Base-by-base conservation (phyloP, 2,888 invertebrate genomes). In the Drosophila gaucha region DNA sequence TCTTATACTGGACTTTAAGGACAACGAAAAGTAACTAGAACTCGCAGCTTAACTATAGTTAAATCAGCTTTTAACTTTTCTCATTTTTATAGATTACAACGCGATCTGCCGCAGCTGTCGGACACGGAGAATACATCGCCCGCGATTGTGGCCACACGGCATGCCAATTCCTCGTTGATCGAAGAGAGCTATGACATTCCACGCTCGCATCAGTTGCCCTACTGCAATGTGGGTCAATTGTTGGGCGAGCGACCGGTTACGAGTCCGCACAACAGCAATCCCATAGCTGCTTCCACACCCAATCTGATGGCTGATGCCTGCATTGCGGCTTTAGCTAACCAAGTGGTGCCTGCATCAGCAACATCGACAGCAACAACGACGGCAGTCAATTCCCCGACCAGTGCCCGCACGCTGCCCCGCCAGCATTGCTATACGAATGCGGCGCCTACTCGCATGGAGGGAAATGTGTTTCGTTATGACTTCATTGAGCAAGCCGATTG, bases 151-250 rank as follows among this genome's bases (percentile, higher is more conserved):
- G 91, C 92, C 5, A 78, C 86, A 12, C 90, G 89, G 33, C 90
- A 92, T 74, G 89, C 89, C 4, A 77, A 78, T 67, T 90, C 89
- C 52, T 89, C 91, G 52, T 75, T 79, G 38, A 91, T 92, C 54
- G 92, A 92, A 55, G 94, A 95, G 85, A 94, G 94, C 86, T 95
- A 95, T 80, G 95, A 96, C 89, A 94, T 95, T 91, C 95, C 95
- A 16, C 93, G 95, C 69, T 94, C 95, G 26, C 95, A 95, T 89
- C 93, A 94, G 86, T 89, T 91, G 60, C 91, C 92, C 55, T 92
- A 92, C 64, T 90, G 90, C 56, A 92, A 92, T 72, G 85, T 91
- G 74, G 85, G 84, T 16, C 86, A 90, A 67, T 62, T 90, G 57
- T 78, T 90, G 52, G 85, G 90, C 58, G 90, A 90, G 30, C 79